Base-by-base conservation (phyloP, 2,797 vertebrate species). In the Chaenodraco wilsoni region DNA sequence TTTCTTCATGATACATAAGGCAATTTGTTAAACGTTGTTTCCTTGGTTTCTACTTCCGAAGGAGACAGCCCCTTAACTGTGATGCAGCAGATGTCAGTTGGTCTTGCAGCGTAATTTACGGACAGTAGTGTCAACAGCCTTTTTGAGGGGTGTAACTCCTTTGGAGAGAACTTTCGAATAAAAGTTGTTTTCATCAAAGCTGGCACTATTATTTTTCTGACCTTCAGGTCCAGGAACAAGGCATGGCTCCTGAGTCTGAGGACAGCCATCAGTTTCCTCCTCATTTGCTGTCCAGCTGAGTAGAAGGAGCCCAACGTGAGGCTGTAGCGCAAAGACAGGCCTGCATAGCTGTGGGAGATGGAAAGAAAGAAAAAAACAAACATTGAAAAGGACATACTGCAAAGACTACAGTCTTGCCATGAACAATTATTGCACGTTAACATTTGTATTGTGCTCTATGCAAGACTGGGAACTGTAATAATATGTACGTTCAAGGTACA, bases 201-300 rank as follows among this genome's bases (percentile, higher is more conserved):
- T 33, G 31, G 12, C 41, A 19, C 16, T 4, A 13, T 27, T 7
- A 40, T 51, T 54, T 60, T 7, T 21, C 85, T 46, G 33, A 99
- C 98, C 94, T 96, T 94, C 51, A 98, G 84, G 84, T 99, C 96
- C 79, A 99, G 77, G 56, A 98, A 95, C 46, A 99, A 85, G 45
- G 86, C 1, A 6, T 97, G 95, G 65, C 95, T 97, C 87, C 96
- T 97, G 63, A 98, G 93, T 82, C 92, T 91, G 61, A 99, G 88
- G 71, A 98, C 84, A 0, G 78, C 65, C 75, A 95, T 80, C 52
- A 99, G 90, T 85, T 99, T 99, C 76, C 87, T 87, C 59, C 86
- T 96, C 95, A 99, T 95, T 69, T 88, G 94, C 69, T 92, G 85
- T 19, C 97, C 96, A 0, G 96, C 87, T 59, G 82, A 91, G 75